Evolutionary conservation across 2,113 vertebrate genomes (phyloP).

Genomic region (Ahaetulla prasina): DNA sequence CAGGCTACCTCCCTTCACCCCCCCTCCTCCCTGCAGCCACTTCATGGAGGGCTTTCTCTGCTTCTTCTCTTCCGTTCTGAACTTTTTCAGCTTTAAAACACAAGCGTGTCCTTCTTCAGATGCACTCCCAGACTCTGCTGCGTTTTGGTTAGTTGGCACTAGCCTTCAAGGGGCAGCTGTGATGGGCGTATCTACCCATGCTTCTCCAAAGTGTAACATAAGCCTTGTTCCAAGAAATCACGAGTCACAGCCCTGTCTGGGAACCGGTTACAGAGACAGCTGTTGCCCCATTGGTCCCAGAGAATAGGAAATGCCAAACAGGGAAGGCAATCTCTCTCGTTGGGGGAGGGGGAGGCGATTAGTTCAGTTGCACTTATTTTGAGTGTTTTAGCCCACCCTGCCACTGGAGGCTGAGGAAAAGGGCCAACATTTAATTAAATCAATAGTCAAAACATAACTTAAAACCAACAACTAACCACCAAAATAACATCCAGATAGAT

Average conservation of each 20-base stretch:
- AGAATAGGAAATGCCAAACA: not conserved
- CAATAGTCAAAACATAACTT: not conserved
- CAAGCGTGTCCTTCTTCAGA: not conserved
- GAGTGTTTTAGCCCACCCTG: constrained; percentile 4
- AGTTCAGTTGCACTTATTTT: not conserved
- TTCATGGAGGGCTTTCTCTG: not conserved
- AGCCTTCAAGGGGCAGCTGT: not conserved
- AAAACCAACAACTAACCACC: constrained; percentile 1
- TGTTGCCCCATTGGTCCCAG: not conserved
- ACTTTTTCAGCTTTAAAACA: not conserved
- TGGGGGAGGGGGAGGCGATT: not conserved
- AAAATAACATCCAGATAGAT: constrained; percentile 1
- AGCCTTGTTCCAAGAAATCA: not conserved
- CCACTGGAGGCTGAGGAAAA: not conserved
- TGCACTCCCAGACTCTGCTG: not conserved
- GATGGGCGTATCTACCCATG: not conserved
- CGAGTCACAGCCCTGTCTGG: not conserved
- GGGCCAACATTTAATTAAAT: constrained; percentile 7
- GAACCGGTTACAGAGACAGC: not conserved
- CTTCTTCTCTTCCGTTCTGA: not conserved
- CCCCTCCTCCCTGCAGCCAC: not conserved
- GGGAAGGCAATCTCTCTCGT: not conserved
- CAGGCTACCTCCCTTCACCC: not conserved
- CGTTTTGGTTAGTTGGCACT: not conserved
- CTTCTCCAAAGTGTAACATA: not conserved